Base-by-base conservation (phyloP, 2,113 vertebrate genomes). In the Leucosticte australis region DNA sequence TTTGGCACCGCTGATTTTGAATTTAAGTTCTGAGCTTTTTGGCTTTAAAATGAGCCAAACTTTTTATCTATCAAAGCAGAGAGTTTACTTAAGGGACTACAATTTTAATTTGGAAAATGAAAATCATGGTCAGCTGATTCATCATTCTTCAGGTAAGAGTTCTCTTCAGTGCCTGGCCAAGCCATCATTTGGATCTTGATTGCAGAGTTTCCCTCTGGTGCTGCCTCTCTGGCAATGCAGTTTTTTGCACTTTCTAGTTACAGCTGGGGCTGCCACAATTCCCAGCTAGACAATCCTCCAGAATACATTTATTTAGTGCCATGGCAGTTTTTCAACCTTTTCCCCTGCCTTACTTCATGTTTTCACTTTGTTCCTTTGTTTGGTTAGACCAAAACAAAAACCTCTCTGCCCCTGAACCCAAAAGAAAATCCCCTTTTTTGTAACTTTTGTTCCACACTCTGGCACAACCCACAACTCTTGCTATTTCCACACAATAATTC, bases 381-480 rank as follows among this genome's bases (percentile, higher is more conserved):
- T 21, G 28, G 15, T 62, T 53, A 15, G 11, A 56, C 30, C 15
- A 60, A 64, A 75, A 11, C 1, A 6, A 52, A 88, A 83, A 53
- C 37, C 8, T 2, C 60, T 52, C 52, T 39, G 33, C 2, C 3
- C 7, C 5, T 0, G 0, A 74, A 41, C 12, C 8, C 11, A 8
- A 62, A 86, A 41, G 19, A 41, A 92, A 80, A 83, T 30, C 7
- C 11, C 6, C 2, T 31, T 73, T 88, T 13, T 69, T 52, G 3
- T 15, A 65, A 46, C 11, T 50, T 9, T 13, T 52, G 7, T 86
- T 56, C 79, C 55, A 83, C 3, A 3, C 26, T 67, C 31, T 80
- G 62, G 17, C 37, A 76, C 21, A 83, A 65, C 41, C 16, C 11
- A 31, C 17, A 46, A 3, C 22, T 65, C 42, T 37, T 91, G 14